Conservation (phyloP, 2,888 invertebrate species). For the Pandemis heparana region DNA sequence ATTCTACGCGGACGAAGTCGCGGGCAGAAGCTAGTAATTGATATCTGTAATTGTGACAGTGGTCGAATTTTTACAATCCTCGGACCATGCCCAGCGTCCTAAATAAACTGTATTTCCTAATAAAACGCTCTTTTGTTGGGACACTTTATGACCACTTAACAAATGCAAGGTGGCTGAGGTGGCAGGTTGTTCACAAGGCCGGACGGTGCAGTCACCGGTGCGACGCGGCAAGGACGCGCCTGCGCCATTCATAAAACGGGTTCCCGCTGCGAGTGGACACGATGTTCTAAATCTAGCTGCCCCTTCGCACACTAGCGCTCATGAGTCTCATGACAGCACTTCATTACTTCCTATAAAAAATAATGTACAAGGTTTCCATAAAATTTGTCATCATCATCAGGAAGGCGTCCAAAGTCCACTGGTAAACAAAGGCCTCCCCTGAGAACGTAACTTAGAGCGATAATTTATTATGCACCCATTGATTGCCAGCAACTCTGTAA, state of each 20-base stretch:
- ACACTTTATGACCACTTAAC: not conserved
- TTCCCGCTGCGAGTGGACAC: slow-evolving; percentile 16
- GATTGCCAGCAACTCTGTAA: no score
- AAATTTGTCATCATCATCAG: not conserved
- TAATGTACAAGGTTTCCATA: no score
- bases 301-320: not conserved
- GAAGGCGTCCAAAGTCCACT: no score
- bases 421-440: no score
- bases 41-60: no score
- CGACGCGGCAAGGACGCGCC: slow-evolving; percentile 37
- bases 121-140: not conserved
- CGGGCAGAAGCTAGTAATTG: no score
- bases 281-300: slow-evolving; percentile 14
- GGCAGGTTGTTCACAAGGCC: slow-evolving; percentile 26
- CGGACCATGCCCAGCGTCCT: no score
- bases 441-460: no score
- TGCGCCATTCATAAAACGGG: slow-evolving; percentile 42
- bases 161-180: slow-evolving; percentile 1
- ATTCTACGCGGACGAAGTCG: no score
- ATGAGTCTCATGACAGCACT: not conserved
- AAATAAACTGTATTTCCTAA: no score
- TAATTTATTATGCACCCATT: no score
- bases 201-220: slow-evolving; percentile 17
- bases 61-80: no score
- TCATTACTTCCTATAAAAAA: not conserved